phyloP scores from a whole-genome alignment of 2,888 invertebrate species.

The Andricus quercusramuli region DNA sequence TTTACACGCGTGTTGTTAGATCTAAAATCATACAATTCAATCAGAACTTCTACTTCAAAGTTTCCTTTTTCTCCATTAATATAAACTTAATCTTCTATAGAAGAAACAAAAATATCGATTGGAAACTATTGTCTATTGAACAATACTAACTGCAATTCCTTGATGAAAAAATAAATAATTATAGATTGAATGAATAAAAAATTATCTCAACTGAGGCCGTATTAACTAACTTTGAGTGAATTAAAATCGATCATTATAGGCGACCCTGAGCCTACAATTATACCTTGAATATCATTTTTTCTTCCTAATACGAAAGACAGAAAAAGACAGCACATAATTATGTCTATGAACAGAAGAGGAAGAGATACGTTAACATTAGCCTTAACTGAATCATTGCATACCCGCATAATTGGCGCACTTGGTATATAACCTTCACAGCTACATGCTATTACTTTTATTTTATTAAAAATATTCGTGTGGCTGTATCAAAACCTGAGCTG shows the following conservation, averaged over 20 bases:
- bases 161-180: background rate
- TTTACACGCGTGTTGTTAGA: constrained; percentile 17
- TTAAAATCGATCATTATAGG: constrained; percentile 24
- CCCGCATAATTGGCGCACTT: constrained; percentile 40
- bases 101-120: background rate
- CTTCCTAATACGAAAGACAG: constrained; percentile 10
- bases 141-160: background rate
- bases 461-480: constrained; percentile 14
- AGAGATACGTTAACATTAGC: constrained; percentile 26
- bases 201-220: background rate
- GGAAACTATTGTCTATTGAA: too few species aligned
- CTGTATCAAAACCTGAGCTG: constrained; percentile 13
- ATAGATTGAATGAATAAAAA: background rate
- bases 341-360: constrained; percentile 8
- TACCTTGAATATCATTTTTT: constrained; percentile 33
- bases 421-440: constrained; percentile 26
- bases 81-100: background rate
- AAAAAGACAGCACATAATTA: constrained; percentile 5
- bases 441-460: constrained; percentile 32
- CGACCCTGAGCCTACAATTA: constrained; percentile 23
- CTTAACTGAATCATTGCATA: constrained; percentile 39
- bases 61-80: background rate
- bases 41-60: background rate
- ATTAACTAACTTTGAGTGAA: constrained; percentile 9
- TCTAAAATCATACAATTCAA: constrained; percentile 6